Base-by-base conservation (phyloP, 1,140 invertebrate species). In the Eupristina koningsbergeri region DNA sequence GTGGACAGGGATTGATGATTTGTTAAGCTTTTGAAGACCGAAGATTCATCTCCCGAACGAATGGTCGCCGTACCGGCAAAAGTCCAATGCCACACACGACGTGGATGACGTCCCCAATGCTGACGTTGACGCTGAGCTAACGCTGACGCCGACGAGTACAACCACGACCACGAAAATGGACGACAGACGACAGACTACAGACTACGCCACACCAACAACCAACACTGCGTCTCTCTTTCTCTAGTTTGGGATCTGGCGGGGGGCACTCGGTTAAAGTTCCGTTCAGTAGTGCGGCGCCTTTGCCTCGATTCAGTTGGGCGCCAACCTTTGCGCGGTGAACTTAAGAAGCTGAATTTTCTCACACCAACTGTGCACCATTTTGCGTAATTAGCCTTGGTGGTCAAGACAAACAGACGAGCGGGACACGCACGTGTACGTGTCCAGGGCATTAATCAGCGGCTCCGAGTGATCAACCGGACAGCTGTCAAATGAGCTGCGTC, bases 311-410 rank as follows among this genome's bases (percentile, higher is more conserved):
- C 82, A 84, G 82, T 84, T 79, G 76, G 53, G 76, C 82, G 76
- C 82, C 82, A 79, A 74, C 82, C 67, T 71, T 29, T 47, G 82
- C 67, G 76, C 82, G 6, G 82, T 77, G 64, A 83, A 75, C 71
- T 69, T 75, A 58, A 11, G 39, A 45, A 61, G 31, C 34, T 17
- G 26, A 39, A 31, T 13, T 64, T 67, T 58, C 81, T 41, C 81
- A 63, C n/a, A 45, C 61, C 15, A 3, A 45, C 15, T 26, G 67
- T 15, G 36, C 19, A 6, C 8, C 22, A 3, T 58, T 58, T 58
- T 58, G 26, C 53, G 53, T 58, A 58, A 58, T 58, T 58, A 13
- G 2, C 26, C 22, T 26, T 26, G 11, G n/a, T 19, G 9, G 47
- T 3, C 53, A 22, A 19, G 22, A 26, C 13, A 26, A 15, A 17